Evolutionary conservation across 2,797 vertebrate genomes (phyloP).

Genomic region (Eupleurogrammus muticus): DNA sequence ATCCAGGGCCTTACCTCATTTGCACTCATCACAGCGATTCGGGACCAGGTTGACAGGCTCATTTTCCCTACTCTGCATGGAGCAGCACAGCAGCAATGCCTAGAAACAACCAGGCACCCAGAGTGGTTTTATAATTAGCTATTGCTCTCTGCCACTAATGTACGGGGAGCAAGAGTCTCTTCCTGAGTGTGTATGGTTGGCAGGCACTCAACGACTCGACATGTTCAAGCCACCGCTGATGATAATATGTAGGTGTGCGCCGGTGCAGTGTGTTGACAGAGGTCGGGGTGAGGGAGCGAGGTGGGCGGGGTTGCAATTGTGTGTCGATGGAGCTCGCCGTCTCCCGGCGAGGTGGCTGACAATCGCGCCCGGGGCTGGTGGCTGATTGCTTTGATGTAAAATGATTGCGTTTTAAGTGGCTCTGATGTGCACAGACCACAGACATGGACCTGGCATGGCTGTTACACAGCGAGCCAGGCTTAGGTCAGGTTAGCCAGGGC

Average conservation of each 20-base stretch:
- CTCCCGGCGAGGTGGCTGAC: constrained; percentile 78
- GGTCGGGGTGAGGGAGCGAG: constrained; percentile 58
- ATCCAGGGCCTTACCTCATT: constrained; percentile 81
- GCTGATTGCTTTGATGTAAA: constrained; percentile 84
- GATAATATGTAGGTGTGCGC: constrained; percentile 52
- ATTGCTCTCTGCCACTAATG: constrained; percentile 70
- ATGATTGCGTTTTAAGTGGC: constrained; percentile 77
- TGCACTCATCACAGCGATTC: constrained; percentile 79
- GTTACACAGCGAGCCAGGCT: constrained; percentile 47
- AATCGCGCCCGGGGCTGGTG: constrained; percentile 73
- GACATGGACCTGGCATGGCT: constrained; percentile 50
- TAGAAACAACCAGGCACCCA: constrained; percentile 68
- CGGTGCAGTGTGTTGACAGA: constrained; percentile 47
- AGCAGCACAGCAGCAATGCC: constrained; percentile 68
- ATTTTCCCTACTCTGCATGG: constrained; percentile 82
- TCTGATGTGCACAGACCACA: constrained; percentile 58
- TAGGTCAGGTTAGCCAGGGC: constrained; percentile 22
- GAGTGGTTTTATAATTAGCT: constrained; percentile 86
- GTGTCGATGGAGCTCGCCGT: constrained; percentile 43
- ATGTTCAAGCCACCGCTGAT: constrained; percentile 43
- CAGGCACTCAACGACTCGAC: constrained; percentile 37
- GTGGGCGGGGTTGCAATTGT: constrained; percentile 23
- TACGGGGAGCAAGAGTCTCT: constrained; percentile 47
- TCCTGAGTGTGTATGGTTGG: constrained; percentile 36
- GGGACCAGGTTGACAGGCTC: constrained; percentile 82